These are phyloP conservation scores for Clivina fossor DNA, from an alignment of 2,888 invertebrate genomes.

Conservation along the genomic window DNA sequence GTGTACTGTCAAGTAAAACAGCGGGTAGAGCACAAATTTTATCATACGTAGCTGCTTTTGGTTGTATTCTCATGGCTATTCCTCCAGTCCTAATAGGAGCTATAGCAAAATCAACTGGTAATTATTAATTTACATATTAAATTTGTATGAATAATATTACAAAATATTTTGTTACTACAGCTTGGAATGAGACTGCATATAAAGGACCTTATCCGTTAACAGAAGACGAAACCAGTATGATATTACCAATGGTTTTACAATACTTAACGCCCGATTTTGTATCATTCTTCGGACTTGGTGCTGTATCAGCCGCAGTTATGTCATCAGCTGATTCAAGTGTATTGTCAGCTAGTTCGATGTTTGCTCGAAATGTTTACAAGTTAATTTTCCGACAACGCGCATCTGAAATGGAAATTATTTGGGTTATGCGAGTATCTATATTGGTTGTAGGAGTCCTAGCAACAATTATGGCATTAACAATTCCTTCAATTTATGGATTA, in stretches of 20 bases:
- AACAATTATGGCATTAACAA: constrained; percentile 95
- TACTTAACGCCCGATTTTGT: constrained; percentile 95
- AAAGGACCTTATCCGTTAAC: constrained; percentile 74
- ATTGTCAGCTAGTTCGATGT: constrained; percentile 97
- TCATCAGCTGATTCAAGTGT: constrained; percentile 99
- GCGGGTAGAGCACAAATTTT: constrained; percentile 90
- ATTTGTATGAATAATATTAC: constrained; percentile 12
- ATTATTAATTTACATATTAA: not conserved
- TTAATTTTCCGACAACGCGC: constrained; percentile 95
- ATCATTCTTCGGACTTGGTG: constrained; percentile 96
- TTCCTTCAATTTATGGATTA: constrained; percentile 95
- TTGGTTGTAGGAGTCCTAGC: constrained; percentile 88
- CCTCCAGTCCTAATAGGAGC: constrained; percentile 97
- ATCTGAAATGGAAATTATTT: constrained; percentile 95
- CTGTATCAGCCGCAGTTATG: constrained; percentile 99
- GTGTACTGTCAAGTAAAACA: constrained; percentile 94
- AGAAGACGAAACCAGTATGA: constrained; percentile 84
- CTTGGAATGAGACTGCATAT: constrained; percentile 94
- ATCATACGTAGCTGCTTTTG: constrained; percentile 94
- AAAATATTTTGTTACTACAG: constrained; percentile 56
- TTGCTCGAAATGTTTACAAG: constrained; percentile 97
- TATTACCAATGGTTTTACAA: constrained; percentile 95
- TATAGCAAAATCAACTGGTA: constrained; percentile 93
- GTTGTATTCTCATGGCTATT: constrained; percentile 95
- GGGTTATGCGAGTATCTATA: constrained; percentile 92